These are phyloP conservation scores for Pristionchus pacificus DNA, from an alignment of 1,140 invertebrate species.

Conservation along the genomic window DNA sequence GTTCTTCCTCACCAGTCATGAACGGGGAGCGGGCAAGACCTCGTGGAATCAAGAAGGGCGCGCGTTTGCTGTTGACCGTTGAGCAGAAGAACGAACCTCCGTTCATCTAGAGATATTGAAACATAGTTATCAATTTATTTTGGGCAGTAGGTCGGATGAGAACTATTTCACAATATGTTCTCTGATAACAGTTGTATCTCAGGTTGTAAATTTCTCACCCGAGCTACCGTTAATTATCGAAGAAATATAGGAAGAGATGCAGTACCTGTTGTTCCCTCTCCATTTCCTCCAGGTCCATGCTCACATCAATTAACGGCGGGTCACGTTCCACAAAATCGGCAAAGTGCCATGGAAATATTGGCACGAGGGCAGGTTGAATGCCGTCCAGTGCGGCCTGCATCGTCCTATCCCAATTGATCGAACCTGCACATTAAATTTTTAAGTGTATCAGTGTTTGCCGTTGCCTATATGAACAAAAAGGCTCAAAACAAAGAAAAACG, in stretches of 20 bases:
- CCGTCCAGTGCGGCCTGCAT: slow-evolving; percentile 44
- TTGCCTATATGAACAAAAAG: background rate
- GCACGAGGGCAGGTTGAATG: slow-evolving; percentile 37
- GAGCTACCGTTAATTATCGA: too few species aligned
- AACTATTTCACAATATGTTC: too few species aligned
- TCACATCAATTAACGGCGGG: slow-evolving; percentile 50
- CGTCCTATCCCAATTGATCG: slow-evolving; percentile 52
- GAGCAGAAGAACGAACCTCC: background rate
- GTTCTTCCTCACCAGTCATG: too few species aligned
- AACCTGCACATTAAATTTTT: slow-evolving; percentile 28
- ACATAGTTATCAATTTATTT: too few species aligned
- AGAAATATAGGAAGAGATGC: background rate
- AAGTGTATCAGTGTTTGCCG: too few species aligned
- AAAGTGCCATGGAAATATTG: slow-evolving; percentile 54
- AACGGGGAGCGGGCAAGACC: too few species aligned
- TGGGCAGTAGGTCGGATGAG: background rate
- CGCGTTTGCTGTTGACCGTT: background rate
- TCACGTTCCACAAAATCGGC: slow-evolving; percentile 51
- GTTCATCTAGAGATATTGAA: too few species aligned
- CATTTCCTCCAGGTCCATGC: slow-evolving; percentile 44
- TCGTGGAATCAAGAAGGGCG: background rate
- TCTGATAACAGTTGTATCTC: too few species aligned
- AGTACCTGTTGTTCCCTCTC: slow-evolving; percentile 19
- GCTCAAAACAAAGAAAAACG: background rate
- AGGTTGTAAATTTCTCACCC: too few species aligned